A percentile compares a stretch with the other conserved stretches of the same genome.
Evolutionary conservation across 2,113 vertebrate genomes (phyloP).

Genomic region (Eurypyga helias): DNA sequence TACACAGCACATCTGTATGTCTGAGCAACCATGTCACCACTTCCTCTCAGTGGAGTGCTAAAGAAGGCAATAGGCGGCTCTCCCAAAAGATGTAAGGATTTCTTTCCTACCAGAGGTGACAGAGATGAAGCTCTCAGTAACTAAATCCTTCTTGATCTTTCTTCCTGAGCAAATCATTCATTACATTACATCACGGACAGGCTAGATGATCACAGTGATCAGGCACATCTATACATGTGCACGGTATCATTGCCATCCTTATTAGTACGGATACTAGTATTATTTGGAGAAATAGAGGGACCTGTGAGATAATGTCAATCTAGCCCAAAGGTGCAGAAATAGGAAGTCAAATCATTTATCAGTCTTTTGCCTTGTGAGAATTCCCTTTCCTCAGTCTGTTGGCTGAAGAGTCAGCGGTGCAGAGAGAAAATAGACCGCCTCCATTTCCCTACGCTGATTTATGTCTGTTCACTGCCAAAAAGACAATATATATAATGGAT

Average conservation of each 20-base stretch:
- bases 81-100: not conserved
- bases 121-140: not conserved
- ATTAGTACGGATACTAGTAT: not conserved
- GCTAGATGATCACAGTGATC: not conserved
- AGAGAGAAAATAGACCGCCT: not conserved
- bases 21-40: not conserved
- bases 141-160: not conserved
- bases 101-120: not conserved
- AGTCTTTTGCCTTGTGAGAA: not conserved
- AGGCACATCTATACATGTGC: not conserved
- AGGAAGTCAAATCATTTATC: constrained; percentile 3
- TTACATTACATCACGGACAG: fast-evolving
- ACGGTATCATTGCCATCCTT: not conserved
- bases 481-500: constrained; percentile 24
- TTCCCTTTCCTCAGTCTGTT: not conserved
- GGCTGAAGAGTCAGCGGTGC: not conserved
- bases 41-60: not conserved
- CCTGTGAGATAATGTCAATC: not conserved
- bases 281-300: not conserved
- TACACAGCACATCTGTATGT: fast-evolving
- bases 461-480: not conserved
- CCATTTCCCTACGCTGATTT: constrained; percentile 22
- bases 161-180: not conserved
- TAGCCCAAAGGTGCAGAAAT: not conserved
- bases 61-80: not conserved